phyloP scores from a whole-genome alignment of 2,888 invertebrate genomes.

The Tipula vernalis region DNA sequence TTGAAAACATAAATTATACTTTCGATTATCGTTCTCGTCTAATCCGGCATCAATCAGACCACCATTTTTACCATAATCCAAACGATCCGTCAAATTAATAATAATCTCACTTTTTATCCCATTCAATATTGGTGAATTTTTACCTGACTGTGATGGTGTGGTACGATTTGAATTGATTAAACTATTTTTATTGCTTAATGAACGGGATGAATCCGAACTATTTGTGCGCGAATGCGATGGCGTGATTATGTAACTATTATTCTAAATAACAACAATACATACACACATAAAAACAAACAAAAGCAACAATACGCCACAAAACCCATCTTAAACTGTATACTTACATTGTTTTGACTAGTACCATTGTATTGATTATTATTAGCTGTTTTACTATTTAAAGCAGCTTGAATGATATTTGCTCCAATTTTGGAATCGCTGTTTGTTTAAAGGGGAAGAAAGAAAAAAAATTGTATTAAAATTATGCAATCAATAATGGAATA shows the following conservation, averaged over 20 bases:
- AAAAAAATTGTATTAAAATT: conserved; percentile 10
- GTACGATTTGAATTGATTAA: conserved; percentile 17
- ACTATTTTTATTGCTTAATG: conserved; percentile 16
- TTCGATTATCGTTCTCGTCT: not conserved
- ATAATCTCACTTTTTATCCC: not conserved
- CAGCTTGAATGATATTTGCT: conserved; percentile 61
- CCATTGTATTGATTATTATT: not conserved
- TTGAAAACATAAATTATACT: conserved; percentile 29
- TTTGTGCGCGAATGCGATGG: conserved; percentile 28
- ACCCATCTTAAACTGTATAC: not conserved
- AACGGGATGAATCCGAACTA: conserved; percentile 29
- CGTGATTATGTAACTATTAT: conserved; percentile 4
- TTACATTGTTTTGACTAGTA: conserved; percentile 5
- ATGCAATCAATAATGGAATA: not conserved
- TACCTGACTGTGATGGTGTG: conserved; percentile 15
- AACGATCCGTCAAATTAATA: not conserved
- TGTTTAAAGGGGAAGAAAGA: not conserved
- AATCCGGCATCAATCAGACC: not conserved
- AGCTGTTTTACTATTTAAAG: conserved; percentile 42
- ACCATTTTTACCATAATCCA: not conserved
- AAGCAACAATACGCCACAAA: not conserved
- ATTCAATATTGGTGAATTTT: conserved; percentile 17
- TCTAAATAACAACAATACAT: not conserved
- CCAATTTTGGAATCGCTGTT: conserved; percentile 55
- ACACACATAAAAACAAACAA: not conserved